Evolutionary conservation across 2,797 vertebrate species (phyloP).

Genomic region (Sternarchorhynchus goeldii): DNA sequence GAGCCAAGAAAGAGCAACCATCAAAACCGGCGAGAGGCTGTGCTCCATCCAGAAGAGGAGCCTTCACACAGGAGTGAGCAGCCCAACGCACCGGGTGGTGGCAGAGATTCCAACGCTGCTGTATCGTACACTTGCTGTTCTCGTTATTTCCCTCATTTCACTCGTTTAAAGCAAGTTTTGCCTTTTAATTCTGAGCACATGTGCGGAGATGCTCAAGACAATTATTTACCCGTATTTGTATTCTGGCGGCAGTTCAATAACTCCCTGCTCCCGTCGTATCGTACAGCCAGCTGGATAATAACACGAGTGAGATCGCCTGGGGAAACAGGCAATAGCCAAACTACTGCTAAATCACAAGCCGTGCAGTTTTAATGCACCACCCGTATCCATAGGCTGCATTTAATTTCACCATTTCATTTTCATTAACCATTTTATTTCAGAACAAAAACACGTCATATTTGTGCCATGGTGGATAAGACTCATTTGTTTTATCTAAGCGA

Average conservation of each 20-base stretch:
- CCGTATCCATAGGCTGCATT: conserved; percentile 3
- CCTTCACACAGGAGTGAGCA: too few relatives aligned
- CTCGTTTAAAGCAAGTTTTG: conserved; percentile 15
- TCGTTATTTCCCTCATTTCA: neutral
- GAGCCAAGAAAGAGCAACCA: conserved; percentile 1
- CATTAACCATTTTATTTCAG: conserved; percentile 11
- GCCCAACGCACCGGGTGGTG: too few relatives aligned
- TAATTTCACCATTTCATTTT: too few relatives aligned
- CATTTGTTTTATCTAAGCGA: neutral
- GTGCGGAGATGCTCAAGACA: conserved; percentile 53
- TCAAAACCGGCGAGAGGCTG: neutral
- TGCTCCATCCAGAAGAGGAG: neutral
- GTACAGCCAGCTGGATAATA: conserved; percentile 64
- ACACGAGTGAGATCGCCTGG: conserved; percentile 58
- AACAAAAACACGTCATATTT: conserved; percentile 5
- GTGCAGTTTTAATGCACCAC: conserved; percentile 40
- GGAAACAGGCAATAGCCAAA: conserved; percentile 50
- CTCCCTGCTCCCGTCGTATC: conserved; percentile 38
- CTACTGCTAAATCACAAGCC: conserved; percentile 43
- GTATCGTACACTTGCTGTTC: too few relatives aligned
- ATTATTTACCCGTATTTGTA: conserved; percentile 62
- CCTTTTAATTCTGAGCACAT: conserved; percentile 48
- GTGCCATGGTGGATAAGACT: neutral
- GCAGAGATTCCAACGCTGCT: too few relatives aligned
- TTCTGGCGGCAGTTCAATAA: conserved; percentile 53